Percentiles rank a stretch among this genome's conserved stretches.
phyloP scores from a whole-genome alignment of 1,140 invertebrate species.

The Pomacea maculata region DNA sequence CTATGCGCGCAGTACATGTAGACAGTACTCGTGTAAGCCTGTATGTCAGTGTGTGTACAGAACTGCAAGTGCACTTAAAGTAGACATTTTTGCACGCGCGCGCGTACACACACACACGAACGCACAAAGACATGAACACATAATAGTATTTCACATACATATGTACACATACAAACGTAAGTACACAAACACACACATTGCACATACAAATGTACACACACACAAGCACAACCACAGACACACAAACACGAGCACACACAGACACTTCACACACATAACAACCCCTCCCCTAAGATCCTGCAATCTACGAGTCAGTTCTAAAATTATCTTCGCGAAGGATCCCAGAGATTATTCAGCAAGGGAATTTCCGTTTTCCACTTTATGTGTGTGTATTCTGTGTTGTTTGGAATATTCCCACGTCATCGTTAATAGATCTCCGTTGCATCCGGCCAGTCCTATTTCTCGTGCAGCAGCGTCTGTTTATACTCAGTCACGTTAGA shows the following conservation, averaged over 20 bases:
- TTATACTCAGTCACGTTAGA: background rate
- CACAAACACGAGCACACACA: background rate
- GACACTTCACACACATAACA: background rate
- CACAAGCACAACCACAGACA: slow-evolving; percentile 9
- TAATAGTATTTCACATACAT: background rate
- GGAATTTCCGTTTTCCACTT: no score
- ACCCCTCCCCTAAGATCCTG: background rate
- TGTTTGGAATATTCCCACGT: background rate
- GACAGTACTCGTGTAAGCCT: no score
- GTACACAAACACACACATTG: slow-evolving; percentile 16
- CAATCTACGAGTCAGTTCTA: background rate
- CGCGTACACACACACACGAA: background rate
- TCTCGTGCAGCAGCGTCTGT: background rate
- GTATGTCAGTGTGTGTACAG: no score
- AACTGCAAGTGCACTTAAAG: no score
- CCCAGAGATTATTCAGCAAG: background rate
- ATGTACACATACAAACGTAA: slow-evolving; percentile 7
- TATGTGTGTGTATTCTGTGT: background rate
- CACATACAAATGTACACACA: background rate
- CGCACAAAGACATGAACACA: background rate
- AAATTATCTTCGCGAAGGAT: background rate
- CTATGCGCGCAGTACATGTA: no score
- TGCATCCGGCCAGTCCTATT: background rate
- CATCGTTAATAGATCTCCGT: background rate
- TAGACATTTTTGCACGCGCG: no score